Base-by-base conservation (phyloP, 92 coral and sea anemone genomes). In the Actinostola sp. region DNA sequence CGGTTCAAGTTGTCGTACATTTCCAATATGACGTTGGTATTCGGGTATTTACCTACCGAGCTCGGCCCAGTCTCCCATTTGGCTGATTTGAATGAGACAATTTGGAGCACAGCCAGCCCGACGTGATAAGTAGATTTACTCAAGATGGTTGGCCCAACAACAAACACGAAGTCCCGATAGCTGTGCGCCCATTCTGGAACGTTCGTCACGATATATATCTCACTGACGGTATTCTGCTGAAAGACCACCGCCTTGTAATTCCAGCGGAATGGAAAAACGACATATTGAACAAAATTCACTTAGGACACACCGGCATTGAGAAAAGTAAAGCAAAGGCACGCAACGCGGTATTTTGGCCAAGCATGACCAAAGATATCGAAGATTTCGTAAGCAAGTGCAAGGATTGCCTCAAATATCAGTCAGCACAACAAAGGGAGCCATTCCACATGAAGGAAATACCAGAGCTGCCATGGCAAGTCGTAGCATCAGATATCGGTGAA, bases 271-370 rank as follows among this genome's bases (percentile, higher is more conserved):
- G 69, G 64, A 59, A 43, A 70, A 33, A 31, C 15, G 76, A 61
- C 25, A 70, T 79, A 0, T 34, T 70, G 28, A 56, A 79, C 39
- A 46, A 79, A 51, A 54, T 60, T 14, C 72, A 79, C 38, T 21
- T 29, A 17, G 65, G 84, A 31, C 85, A 80, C 79, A 25, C 67
- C 9, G 79, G 68, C 26, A 63, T 63, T 28, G 79, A 63, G 25
- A 71, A 80, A 63, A 55, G 73, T 60, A 36, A 56, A 64, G 46
- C 29, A 14, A 50, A 43, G 67, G 85, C 59, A 1, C 24, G 73
- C n/a, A 50, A 20, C 19, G 58, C 43, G 16, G 69, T 70, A 48
- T 78, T 53, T 33, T 70, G 77, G 78, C 78, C 77, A 9, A 62
- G 51, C 66, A 80, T 49, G 79, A 71, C 33, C 24, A 63, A 45